Conservation (phyloP, 92 coral and sea anemone species). For the Palythoa heliodiscus region DNA sequence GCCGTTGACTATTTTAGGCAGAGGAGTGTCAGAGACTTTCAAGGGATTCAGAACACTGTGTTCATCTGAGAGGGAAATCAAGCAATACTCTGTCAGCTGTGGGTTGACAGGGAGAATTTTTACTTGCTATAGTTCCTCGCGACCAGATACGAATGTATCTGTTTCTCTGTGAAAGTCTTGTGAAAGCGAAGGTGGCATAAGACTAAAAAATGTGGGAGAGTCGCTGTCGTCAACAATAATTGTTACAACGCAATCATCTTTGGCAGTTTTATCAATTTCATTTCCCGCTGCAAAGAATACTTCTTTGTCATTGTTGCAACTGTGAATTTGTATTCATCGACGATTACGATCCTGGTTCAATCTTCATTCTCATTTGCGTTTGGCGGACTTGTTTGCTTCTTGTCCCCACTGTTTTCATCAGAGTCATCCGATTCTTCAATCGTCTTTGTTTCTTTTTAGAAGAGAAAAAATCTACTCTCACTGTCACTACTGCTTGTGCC, state of each 20-base stretch:
- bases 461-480: background rate
- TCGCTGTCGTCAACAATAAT: background rate
- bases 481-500: background rate
- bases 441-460: background rate
- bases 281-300: conserved; percentile 11
- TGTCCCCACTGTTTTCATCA: background rate
- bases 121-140: background rate
- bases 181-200: background rate
- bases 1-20: background rate
- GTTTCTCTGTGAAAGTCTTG: conserved; percentile 16
- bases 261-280: background rate
- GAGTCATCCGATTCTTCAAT: conserved; percentile 10
- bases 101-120: background rate
- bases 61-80: background rate
- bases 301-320: conserved; percentile 12
- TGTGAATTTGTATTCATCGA: background rate
- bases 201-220: background rate
- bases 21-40: background rate
- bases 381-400: background rate
- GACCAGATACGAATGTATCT: conserved; percentile 1
- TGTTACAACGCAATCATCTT: conserved; percentile 1
- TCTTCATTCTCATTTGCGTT: background rate
- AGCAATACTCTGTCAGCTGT: background rate
- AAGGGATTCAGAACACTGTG: background rate
- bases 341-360: background rate